Evolutionary conservation across 53 echinoderm and acorn worm genomes (phyloP).

Genomic region (Temnopleurus reevesii): DNA sequence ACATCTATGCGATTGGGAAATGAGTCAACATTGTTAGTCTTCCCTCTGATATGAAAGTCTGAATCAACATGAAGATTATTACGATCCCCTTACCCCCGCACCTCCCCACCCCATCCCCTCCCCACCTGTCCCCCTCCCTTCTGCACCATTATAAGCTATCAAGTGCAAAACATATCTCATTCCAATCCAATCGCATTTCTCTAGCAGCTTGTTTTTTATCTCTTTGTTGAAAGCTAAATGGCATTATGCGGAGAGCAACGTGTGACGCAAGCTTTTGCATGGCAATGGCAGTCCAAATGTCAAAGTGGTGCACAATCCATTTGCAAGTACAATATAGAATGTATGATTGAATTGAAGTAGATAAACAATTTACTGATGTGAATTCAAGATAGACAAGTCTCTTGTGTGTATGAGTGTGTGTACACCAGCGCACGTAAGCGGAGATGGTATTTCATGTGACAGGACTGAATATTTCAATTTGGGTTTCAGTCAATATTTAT

Average conservation of each 20-base stretch:
- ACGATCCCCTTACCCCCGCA: not conserved
- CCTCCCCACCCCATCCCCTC: not conserved
- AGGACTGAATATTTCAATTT: not conserved
- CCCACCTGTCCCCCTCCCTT: not conserved
- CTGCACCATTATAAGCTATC: conserved; percentile 4
- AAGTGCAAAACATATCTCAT: conserved; percentile 24
- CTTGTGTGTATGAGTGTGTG: not conserved
- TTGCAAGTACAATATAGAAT: conserved; percentile 31
- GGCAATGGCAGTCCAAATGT: conserved; percentile 18
- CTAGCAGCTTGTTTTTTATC: conserved; percentile 44
- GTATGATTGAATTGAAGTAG: conserved; percentile 27
- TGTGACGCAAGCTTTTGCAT: conserved; percentile 31
- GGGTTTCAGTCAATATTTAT: not conserved
- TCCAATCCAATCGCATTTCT: conserved; percentile 32
- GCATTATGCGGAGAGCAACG: conserved; percentile 32
- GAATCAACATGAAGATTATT: conserved; percentile 7
- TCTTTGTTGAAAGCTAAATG: conserved; percentile 45
- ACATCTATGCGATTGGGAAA: too few relatives aligned
- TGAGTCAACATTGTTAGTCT: not conserved
- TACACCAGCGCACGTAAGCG: not conserved
- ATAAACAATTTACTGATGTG: conserved; percentile 44
- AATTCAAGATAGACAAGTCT: not conserved
- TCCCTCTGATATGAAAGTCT: not conserved
- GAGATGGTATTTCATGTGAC: not conserved
- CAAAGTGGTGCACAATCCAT: conserved; percentile 27